Evolutionary conservation across 2,888 invertebrate genomes (phyloP), one percentile per base, ranked within the genome.

Genomic region (Notodonta ziczac): DNA sequence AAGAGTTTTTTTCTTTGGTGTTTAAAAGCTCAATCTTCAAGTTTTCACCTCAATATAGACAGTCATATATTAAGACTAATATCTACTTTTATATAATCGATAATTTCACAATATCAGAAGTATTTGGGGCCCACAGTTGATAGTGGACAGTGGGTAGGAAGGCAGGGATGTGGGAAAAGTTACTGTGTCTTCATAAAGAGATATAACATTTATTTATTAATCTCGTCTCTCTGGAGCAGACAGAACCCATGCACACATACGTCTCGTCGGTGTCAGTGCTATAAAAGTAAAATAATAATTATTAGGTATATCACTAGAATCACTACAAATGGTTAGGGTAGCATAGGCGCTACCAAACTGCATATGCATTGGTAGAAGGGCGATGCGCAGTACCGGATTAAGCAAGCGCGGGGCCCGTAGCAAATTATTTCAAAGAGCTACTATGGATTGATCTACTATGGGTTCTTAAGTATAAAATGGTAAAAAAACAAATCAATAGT

Each of bases 1-100:
- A 91, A 91, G 91, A 88, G 24, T 24, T 24, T 81, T n/a, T 86
- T 4, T 81, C 74, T 83, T 87, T 89, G 88, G 87, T 88, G 87
- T 89, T 24, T 84, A 72, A 83, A 89, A 89, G 87, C 86, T 88
- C 88, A 83, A 83, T 79, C 60, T 69, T 55, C 14, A 14, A 53
- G 61, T 65, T 63, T 64, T 52, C 55, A 63, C 61, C 12, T 61
- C 57, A 46, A 76, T 61, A 60, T 52, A 64, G 32, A 52, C 52
- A 52, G 24, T 32, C 51, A 52, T 52, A 10, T 16, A 16, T 9
- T 52, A 52, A 52, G 52, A 52, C 13, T 9, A 52, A 52, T 52
- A 62, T 67, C 66, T 73, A 67, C 59, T 59, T 69, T 60, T 56
- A 63, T 65, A 65, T 67, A 66, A 40, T 62, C 61, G 40, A 61